Percentiles rank a stretch among this genome's conserved stretches.
These are phyloP conservation scores for Barbus barbus DNA, from an alignment of 2,113 vertebrate species.

Conservation along the genomic window DNA sequence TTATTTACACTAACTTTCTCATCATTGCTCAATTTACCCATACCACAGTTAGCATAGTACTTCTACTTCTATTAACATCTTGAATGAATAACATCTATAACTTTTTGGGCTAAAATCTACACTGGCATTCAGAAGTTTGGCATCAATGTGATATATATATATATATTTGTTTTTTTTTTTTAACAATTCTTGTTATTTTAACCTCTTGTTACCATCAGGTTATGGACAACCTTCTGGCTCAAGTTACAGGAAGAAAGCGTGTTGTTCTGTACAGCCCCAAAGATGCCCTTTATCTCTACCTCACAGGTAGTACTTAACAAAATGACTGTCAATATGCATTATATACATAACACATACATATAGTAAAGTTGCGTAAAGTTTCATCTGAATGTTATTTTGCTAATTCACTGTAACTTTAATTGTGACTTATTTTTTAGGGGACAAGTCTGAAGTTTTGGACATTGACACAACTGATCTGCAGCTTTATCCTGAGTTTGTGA, in stretches of 20 bases:
- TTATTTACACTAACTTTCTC: neutral
- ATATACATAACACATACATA: too few relatives aligned
- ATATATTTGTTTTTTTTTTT: neutral
- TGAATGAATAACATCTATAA: neutral
- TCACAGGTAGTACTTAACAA: slow-evolving; percentile 77
- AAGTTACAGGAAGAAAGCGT: slow-evolving; percentile 89
- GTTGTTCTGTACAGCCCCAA: slow-evolving; percentile 87
- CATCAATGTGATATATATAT: neutral
- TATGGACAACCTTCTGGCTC: slow-evolving; percentile 98
- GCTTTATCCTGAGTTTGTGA: slow-evolving; percentile 89
- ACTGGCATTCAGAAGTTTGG: neutral
- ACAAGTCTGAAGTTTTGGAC: slow-evolving; percentile 92
- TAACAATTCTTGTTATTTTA: neutral
- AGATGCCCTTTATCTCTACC: slow-evolving; percentile 90
- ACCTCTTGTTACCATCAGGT: slow-evolving; percentile 77
- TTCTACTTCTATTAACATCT: too few relatives aligned
- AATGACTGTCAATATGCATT: too few relatives aligned
- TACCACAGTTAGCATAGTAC: too few relatives aligned
- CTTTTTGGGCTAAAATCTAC: neutral
- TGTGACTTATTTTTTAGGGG: slow-evolving; percentile 71
- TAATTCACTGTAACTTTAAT: too few relatives aligned
- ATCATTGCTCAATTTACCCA: neutral
- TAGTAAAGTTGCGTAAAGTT: too few relatives aligned
- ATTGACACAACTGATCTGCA: slow-evolving; percentile 86
- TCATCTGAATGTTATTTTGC: too few relatives aligned